Evolutionary conservation across 2,113 vertebrate genomes (phyloP), one percentile per base, ranked within the genome.

Genomic region (Tenebrosternarchus preto): DNA sequence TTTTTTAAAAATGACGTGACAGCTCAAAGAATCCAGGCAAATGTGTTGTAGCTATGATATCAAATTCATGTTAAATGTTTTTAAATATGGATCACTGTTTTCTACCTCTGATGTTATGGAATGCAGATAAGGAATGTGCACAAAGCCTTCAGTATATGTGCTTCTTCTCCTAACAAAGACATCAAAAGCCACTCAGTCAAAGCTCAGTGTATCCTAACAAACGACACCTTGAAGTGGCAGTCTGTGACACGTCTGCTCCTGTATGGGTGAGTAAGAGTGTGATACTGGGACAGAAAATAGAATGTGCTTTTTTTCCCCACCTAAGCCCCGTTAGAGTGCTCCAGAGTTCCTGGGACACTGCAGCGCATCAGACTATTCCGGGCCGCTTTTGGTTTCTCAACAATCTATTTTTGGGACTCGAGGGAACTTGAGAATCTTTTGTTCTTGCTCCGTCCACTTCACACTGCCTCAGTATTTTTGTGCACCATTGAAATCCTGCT

Each of bases 381-480:
- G 78, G 73, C 50, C 57, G 22, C 27, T 55, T 73, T 80, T 80
- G 72, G 43, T 82, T 60, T 77, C 29, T 3, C 59, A 15, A 61
- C 60, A 50, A 53, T 78, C 84, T 86, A 86, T 86, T 86, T 80
- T 83, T 78, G 70, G 76, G 59, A 63, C 72, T 72, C 74, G 29
- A 27, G 76, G 74, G 79, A 83, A 86, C 76, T 83, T 78, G 72
- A 83, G 83, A 80, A 15, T 79, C 76, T 83, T 86, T 83, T 83
- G 75, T 85, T 81, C 81, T 75, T 55, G 15, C 79, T 25, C 59
- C 76, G 77, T 83, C 79, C 77, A 66, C 83, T 80, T 77, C 78
- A 69, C 29, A 39, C 50, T 55, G 36, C 67, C 53, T 63, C 5
- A 73, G 61, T 86, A 83, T 86, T 86, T 86, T 85, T 78, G 77